Percentiles rank a stretch among this genome's conserved stretches.
Evolutionary conservation across 2,797 vertebrate species (phyloP).

Genomic region (Scyliorhinus canicula): DNA sequence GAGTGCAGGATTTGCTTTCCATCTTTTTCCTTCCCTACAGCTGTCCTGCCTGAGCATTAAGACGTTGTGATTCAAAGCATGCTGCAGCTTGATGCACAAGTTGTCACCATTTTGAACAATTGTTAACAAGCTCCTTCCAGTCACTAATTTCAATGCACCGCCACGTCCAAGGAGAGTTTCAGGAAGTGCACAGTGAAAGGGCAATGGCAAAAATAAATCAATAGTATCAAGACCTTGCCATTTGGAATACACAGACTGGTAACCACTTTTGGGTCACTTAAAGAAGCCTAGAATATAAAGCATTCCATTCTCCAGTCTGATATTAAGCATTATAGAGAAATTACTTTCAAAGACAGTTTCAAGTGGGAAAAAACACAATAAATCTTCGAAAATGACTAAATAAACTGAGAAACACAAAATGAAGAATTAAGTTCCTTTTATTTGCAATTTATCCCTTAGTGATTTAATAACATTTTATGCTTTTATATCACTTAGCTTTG

Average conservation of each 20-base stretch:
- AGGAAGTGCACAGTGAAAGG: not conserved
- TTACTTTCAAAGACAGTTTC: not conserved
- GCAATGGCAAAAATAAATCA: not conserved
- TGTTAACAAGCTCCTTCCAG: not conserved
- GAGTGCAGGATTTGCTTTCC: not conserved
- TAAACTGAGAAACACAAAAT: not conserved
- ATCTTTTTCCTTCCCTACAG: not conserved
- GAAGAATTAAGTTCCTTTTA: not conserved
- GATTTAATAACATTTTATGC: not conserved
- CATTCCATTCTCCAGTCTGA: not conserved
- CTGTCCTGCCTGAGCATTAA: not conserved
- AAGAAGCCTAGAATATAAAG: not conserved
- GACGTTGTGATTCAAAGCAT: not conserved
- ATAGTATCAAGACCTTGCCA: not conserved
- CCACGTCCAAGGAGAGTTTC: not conserved
- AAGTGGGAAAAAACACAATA: not conserved
- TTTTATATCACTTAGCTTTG: not conserved
- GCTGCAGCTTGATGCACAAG: too few relatives aligned
- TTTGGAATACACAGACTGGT: not conserved
- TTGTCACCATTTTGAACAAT: too few relatives aligned
- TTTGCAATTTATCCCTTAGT: not conserved
- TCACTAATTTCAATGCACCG: not conserved
- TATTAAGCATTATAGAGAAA: not conserved
- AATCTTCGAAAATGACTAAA: not conserved
- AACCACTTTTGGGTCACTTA: not conserved